These are phyloP conservation scores for Todiramphus saurophagus DNA, from an alignment of 2,113 vertebrate species.

Conservation along the genomic window DNA sequence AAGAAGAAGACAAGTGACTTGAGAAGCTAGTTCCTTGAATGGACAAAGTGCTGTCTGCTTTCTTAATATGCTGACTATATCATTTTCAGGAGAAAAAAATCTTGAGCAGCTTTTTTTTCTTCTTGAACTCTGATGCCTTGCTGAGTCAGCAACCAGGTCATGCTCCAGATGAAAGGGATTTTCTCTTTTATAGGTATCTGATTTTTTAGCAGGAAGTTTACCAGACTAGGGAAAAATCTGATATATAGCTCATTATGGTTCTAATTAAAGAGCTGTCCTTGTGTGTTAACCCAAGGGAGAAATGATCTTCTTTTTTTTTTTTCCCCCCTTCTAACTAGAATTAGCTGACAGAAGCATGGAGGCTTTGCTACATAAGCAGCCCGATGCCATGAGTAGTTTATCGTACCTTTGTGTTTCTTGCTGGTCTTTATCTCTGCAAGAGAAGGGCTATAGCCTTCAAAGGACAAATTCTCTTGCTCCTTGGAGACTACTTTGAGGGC, in stretches of 20 bases:
- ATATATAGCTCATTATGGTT: background rate
- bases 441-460: background rate
- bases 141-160: background rate
- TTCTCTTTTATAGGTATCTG: background rate
- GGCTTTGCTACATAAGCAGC: background rate
- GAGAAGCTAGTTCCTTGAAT: background rate
- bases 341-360: background rate
- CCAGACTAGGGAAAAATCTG: background rate
- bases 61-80: background rate
- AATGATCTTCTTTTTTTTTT: background rate
- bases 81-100: background rate
- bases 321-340: background rate
- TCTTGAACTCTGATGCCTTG: background rate
- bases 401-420: background rate
- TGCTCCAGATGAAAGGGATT: background rate
- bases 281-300: background rate
- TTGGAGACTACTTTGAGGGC: background rate
- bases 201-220: background rate
- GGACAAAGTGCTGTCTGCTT: background rate
- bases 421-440: background rate
- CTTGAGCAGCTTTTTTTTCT: background rate
- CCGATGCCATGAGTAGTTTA: background rate
- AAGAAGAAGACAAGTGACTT: background rate
- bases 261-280: background rate
- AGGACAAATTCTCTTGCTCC: background rate